Percentiles rank a stretch among this genome's conserved stretches.
phyloP scores from a whole-genome alignment of 2,888 invertebrate genomes.

The Drosophila tripunctata region DNA sequence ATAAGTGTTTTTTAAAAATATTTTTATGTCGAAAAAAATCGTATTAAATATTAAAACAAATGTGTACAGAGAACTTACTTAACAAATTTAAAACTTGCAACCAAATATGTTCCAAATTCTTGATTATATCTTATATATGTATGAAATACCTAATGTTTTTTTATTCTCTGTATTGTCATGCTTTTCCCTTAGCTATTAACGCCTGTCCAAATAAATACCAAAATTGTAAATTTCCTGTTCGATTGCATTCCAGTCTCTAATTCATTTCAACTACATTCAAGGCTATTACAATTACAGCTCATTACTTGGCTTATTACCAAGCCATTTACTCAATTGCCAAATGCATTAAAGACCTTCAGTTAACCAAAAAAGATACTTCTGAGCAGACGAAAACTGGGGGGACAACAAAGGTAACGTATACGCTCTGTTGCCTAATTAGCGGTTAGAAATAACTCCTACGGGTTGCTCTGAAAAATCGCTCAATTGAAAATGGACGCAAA shows the following conservation, averaged over 20 bases:
- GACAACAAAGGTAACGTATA: slow-evolving; percentile 30
- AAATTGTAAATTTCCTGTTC: slow-evolving; percentile 1
- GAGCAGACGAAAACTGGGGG: too few species aligned
- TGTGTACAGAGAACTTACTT: too few species aligned
- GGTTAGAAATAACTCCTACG: slow-evolving; percentile 32
- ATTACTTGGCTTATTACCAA: slow-evolving; percentile 22
- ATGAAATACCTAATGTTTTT: too few species aligned
- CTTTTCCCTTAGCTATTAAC: not conserved
- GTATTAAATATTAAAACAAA: too few species aligned
- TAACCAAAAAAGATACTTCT: slow-evolving; percentile 26
- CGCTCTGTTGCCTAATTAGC: slow-evolving; percentile 72
- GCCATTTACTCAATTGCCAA: slow-evolving; percentile 31
- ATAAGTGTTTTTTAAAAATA: too few species aligned
- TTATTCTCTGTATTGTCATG: too few species aligned
- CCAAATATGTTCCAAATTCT: too few species aligned
- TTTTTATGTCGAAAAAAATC: too few species aligned
- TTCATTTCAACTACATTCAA: slow-evolving; percentile 25
- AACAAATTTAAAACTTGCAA: too few species aligned
- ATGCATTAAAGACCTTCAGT: slow-evolving; percentile 32
- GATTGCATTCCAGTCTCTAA: not conserved
- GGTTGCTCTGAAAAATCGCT: slow-evolving; percentile 40
- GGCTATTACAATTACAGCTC: slow-evolving; percentile 18
- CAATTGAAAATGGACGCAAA: slow-evolving; percentile 66
- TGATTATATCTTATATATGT: too few species aligned
- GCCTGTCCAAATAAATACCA: not conserved